Base-by-base conservation (phyloP, 2,113 vertebrate genomes). In the Xiphias gladius region DNA sequence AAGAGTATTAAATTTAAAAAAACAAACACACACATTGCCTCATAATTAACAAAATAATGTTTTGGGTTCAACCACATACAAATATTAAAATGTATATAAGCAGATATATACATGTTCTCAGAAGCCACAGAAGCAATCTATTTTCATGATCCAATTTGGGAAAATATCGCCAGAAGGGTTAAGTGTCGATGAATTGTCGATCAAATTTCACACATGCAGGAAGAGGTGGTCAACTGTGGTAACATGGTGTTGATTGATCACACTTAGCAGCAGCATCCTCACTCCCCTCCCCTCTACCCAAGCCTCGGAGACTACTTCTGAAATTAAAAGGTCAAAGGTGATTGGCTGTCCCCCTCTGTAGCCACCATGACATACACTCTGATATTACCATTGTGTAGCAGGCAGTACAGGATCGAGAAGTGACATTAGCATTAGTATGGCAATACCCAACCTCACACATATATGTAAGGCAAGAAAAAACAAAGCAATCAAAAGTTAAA, bases 241-340 rank as follows among this genome's bases (percentile, higher is more conserved):
- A 4, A 57, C 80, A 81, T 73, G 68, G 84, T 82, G 85, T 88
- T 88, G 89, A 93, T 82, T 90, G 86, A 93, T 87, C 83, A 89
- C 79, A 89, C 82, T 84, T 70, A 76, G 65, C 84, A 69, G 73
- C 37, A n/a, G 69, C 71, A 74, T 80, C 64, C 46, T 54, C 59
- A 19, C 24, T 41, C 41, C 46, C 76, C 16, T 26, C 55, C 58
- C 39, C 28, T 20, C 30, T 1, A 14, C 20, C 35, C 13, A 0
- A 35, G 59, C 89, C 76, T 82, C 3, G 7, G 79, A 88, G 84
- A 88, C 74, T 69, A 87, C 82, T 82, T 82, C 28, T 69, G 72
- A 87, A 86, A 92, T 91, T 72, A 86, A 84, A 86, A 86, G 85
- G 92, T 91, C 81, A 92, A 64, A 90, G 88, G 90, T 89, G 79